Base-by-base conservation (phyloP, 2,888 invertebrate genomes). In the Rambutsinella grinnellia region DNA sequence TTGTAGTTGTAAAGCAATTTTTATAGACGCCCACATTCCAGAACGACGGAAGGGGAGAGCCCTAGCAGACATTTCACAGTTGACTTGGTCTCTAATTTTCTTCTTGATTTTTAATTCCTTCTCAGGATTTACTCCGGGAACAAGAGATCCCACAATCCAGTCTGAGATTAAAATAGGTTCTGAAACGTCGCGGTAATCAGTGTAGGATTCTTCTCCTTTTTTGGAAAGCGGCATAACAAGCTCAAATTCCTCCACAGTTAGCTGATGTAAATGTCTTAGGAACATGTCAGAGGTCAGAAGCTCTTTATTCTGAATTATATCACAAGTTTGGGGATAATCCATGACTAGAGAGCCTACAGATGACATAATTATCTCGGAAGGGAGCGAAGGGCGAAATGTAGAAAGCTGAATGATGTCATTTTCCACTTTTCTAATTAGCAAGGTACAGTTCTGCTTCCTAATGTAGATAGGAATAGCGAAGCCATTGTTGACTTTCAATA, bases 161-260 rank as follows among this genome's bases (percentile, higher is more conserved):
- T 67, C 67, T 10, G 67, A 28, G 1, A 67, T 47, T 10, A 67
- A 27, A 47, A 17, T 26, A 5, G 67, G 67, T 15, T 57, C 19
- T 2, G 67, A 19, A 0, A 67, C 67, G n/a, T 67, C 67, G 3
- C 67, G 17, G 3, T 1, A 15, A 5, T 67, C 67, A 0, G 21
- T 13, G 13, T n/a, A 24, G 0, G 19, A 49, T 0, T 26, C 21
- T 15, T 44, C 67, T 6, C 67, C 47, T 23, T 47, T 57, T 3
- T 8, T 46, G 13, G 24, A 19, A 13, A 46, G 56, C 2, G 57
- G 56, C 17, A 67, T 8, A 1, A 47, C 17, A 0, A 27, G 6
- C 13, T 47, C 57, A 15, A 56, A 46, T 2, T 47, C 57, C 3
- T 53, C 23, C 8, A 53, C 24, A 10, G 72, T 66, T 2, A 66